Conservation (phyloP, 2,888 invertebrate species). For the Papilio protenor region DNA sequence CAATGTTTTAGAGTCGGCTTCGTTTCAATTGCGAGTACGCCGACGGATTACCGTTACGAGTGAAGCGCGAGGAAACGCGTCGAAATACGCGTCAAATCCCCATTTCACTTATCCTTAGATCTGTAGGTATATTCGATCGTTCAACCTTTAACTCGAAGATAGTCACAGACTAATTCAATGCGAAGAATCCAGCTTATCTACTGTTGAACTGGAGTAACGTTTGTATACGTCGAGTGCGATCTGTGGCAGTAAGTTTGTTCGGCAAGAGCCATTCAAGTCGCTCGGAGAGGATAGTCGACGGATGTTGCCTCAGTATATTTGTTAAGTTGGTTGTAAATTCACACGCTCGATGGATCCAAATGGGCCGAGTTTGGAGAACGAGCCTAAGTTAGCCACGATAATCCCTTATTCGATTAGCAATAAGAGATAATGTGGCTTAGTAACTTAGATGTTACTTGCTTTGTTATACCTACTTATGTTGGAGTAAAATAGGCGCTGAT, state of each 20-base stretch:
- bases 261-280: conserved; percentile 51
- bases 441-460: conserved; percentile 30
- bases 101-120: conserved; percentile 71
- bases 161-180: conserved; percentile 59
- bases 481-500: not conserved
- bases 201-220: conserved; percentile 40
- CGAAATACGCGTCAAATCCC: conserved; percentile 76
- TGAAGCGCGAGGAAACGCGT: conserved; percentile 60
- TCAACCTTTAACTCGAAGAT: conserved; percentile 51
- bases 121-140: conserved; percentile 49
- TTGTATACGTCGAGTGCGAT: conserved; percentile 41
- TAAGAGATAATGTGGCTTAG: conserved; percentile 50
- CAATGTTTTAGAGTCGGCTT: conserved; percentile 74
- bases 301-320: conserved; percentile 56
- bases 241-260: conserved; percentile 48
- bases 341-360: conserved; percentile 59
- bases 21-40: conserved; percentile 76
- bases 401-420: conserved; percentile 58
- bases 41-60: conserved; percentile 74
- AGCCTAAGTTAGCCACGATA: conserved; percentile 60
- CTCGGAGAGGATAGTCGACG: conserved; percentile 51
- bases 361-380: conserved; percentile 60
- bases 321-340: conserved; percentile 64
- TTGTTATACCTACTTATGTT: conserved; percentile 17
- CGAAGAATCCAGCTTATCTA: conserved; percentile 46